Evolutionary conservation across 23 tunicate genomes (phyloP).

Genomic region (Ascidia mentula): DNA sequence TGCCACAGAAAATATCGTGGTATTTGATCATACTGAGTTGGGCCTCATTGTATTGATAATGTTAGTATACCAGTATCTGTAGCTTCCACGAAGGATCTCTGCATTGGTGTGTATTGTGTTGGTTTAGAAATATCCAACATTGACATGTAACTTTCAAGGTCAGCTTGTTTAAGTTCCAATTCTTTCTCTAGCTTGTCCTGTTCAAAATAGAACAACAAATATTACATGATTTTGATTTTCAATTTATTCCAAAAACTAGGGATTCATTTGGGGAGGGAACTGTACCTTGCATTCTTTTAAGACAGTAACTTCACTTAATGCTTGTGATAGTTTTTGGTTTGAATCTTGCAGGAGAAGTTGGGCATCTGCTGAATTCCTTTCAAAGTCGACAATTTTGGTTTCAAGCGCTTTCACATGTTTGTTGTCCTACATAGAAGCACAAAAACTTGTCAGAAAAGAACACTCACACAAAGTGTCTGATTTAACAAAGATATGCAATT

Average conservation of each 20-base stretch:
- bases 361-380: constrained; percentile 51
- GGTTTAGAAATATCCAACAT: constrained; percentile 8
- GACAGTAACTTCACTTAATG: constrained; percentile 3
- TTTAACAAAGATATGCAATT: too few relatives aligned
- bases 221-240: too few relatives aligned
- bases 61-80: too few relatives aligned
- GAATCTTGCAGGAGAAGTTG: constrained; percentile 53
- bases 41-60: too few relatives aligned
- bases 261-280: too few relatives aligned
- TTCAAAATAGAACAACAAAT: not conserved
- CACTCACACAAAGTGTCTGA: too few relatives aligned
- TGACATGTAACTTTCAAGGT: constrained; percentile 22
- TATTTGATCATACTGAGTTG: too few relatives aligned
- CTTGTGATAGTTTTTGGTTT: constrained; percentile 33
- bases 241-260: too few relatives aligned
- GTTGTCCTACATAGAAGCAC: too few relatives aligned
- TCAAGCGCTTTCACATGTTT: too few relatives aligned
- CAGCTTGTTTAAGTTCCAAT: constrained; percentile 1
- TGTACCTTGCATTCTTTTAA: constrained; percentile 15
- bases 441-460: too few relatives aligned
- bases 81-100: not conserved
- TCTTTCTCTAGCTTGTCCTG: constrained; percentile 33
- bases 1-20: too few relatives aligned
- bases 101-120: not conserved
- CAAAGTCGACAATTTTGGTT: constrained; percentile 13